A percentile compares a stretch with the other conserved stretches of the same genome.
These are phyloP conservation scores for Stichopus horrens DNA, from an alignment of 53 echinoderm and acorn worm genomes.

Conservation along the genomic window DNA sequence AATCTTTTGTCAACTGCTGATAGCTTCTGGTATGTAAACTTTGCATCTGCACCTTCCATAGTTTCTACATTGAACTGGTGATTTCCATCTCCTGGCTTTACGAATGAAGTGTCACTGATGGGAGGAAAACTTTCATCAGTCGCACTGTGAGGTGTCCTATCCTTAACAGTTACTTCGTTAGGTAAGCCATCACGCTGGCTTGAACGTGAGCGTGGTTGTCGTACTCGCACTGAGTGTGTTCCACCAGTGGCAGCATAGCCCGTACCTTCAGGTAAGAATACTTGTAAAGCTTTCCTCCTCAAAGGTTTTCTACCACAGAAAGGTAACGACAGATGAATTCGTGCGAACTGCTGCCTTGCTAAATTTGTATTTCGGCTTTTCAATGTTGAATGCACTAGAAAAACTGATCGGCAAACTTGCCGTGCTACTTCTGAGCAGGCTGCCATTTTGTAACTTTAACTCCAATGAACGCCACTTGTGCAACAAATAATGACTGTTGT, in stretches of 20 bases:
- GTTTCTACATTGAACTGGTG: background rate
- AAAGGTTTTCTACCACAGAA: background rate
- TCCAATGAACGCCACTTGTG: background rate
- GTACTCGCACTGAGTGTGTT: too few relatives aligned
- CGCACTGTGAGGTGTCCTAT: background rate
- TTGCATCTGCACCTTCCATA: background rate
- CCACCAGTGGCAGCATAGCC: too few relatives aligned
- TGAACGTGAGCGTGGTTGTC: too few relatives aligned
- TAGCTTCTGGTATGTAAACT: slow-evolving; percentile 58
- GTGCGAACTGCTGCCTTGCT: background rate
- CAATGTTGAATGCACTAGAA: background rate
- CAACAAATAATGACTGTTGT: background rate
- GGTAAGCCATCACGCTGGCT: background rate
- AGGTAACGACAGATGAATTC: background rate
- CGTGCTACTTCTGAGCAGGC: background rate
- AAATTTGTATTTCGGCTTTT: background rate
- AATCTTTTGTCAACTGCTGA: slow-evolving; percentile 68
- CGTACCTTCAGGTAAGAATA: background rate
- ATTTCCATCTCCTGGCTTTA: background rate
- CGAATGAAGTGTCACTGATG: background rate
- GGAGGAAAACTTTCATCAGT: background rate
- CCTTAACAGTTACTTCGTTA: background rate
- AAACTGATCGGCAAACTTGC: slow-evolving; percentile 4
- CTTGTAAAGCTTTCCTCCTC: background rate
- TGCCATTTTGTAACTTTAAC: background rate